Base-by-base conservation (phyloP, 2,113 vertebrate genomes). In the Caranx melampygus region DNA sequence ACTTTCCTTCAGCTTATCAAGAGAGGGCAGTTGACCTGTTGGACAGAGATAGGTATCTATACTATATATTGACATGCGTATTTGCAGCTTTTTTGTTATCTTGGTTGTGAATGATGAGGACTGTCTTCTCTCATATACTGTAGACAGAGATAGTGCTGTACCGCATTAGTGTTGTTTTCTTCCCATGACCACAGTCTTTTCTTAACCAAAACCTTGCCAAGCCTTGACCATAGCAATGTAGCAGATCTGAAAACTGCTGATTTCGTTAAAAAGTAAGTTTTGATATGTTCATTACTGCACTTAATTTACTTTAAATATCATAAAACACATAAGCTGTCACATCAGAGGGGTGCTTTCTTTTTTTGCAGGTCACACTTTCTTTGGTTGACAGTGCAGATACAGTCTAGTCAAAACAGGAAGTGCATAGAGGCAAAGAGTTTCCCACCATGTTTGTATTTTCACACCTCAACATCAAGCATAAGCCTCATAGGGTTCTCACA, bases 401-500 rank as follows among this genome's bases (percentile, higher is more conserved):
- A 68, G 33, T 33, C 13, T 37, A 6, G 5, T 37, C 37, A 37
- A 37, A 37, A 34, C n/a, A 52, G 8, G 4, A 14, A 70, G 37
- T 14, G 16, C 54, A 40, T 8, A 35, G 20, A 34, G 54, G 21
- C 18, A 34, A 51, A 14, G 1, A 3, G 31, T 57, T 57, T 40
- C 55, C 33, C 40, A 33, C 42, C 3, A 9, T 51, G 0, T 73
- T 55, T 73, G 47, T 67, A 21, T 20, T 10, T 54, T 21, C 20
- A 54, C 20, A 54, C 51, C 20, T 54, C 51, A 54, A 21, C n/a
- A 21, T 54, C 7, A 21, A 54, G 51, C 51, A n/a, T 54, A 54
- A 54, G 51, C 51, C n/a, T 51, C 3, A 16, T 20, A 20, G 49
- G 8, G 11, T 68, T 57, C 73, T 85, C 62, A 68, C 78, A 74